These are phyloP conservation scores for Varanus salvator DNA, from an alignment of 2,113 vertebrate genomes.

Conservation along the genomic window DNA sequence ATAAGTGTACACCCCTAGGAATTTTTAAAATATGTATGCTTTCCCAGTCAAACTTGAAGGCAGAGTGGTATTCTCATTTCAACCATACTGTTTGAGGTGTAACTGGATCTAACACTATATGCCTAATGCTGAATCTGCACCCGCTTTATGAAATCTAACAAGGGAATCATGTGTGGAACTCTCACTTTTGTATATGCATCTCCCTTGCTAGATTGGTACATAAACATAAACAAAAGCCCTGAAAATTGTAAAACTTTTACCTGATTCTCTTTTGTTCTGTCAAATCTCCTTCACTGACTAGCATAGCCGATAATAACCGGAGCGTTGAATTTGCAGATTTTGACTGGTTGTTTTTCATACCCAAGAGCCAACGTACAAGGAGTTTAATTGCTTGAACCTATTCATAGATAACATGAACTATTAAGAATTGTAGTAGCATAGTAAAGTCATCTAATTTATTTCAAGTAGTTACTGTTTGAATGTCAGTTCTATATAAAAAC, in stretches of 20 bases:
- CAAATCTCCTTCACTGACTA: constrained; percentile 97
- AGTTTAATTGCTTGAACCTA: constrained; percentile 99
- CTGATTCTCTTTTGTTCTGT: constrained; percentile 99
- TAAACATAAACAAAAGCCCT: background rate
- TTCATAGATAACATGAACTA: constrained; percentile 61
- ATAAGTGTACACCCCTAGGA: background rate
- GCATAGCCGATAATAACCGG: constrained; percentile 94
- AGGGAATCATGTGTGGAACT: background rate
- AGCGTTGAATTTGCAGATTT: constrained; percentile 98
- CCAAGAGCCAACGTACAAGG: constrained; percentile 95
- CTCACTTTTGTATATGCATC: background rate
- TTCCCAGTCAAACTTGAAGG: background rate
- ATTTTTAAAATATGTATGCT: background rate
- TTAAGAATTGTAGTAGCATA: background rate
- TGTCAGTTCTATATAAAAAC: background rate
- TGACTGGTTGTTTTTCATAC: constrained; percentile 99
- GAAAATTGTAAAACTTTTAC: constrained; percentile 71
- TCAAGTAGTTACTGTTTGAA: background rate
- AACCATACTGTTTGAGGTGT: background rate
- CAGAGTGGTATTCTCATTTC: background rate
- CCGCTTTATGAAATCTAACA: background rate
- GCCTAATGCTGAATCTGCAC: background rate
- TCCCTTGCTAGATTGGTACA: background rate
- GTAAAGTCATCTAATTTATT: constrained; percentile 2
- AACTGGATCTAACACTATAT: background rate